Evolutionary conservation across 2,797 vertebrate genomes (phyloP), one percentile per base, ranked within the genome.

Genomic region (Apogon hyalosoma): DNA sequence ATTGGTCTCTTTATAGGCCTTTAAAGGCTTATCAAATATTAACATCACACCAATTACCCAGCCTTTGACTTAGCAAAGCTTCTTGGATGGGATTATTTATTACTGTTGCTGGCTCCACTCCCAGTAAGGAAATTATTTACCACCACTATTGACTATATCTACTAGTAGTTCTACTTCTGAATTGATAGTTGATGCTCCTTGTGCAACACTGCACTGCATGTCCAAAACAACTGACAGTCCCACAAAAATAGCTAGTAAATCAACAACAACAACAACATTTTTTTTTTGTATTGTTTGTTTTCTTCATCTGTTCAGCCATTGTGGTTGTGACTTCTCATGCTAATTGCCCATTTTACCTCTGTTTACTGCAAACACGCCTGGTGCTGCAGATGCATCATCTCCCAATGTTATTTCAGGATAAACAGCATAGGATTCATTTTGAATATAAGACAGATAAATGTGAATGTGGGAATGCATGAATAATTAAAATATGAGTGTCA

Each of bases 21-120:
- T 69, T 75, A 70, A 63, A 59, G 75, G 52, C 73, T 81, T 59
- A 79, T 85, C 21, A 84, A 84, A 80, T 81, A 83, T 79, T 85
- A 80, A 69, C 59, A 67, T 63, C 79, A 61, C 70, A 83, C 68
- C 79, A 80, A 85, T 85, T 87, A 82, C 56, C 59, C 50, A 19
- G 72, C 49, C 13, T 65, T 74, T 57, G 53, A 64, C n/a, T 83
- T 71, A 61, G 62, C 62, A 71, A 54, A 86, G 65, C 61, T 60
- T 69, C 61, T 67, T 60, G 69, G 62, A 60, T 73, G 50, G 65
- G 61, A 73, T 77, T 79, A 77, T 87, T 77, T 84, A 82, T 84
- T 73, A 60, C 52, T 65, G 54, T 71, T 46, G 33, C 67, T 47
- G 2, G 45, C 41, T 38, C 57, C 39, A 4, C 38, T 71, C 33